Evolutionary conservation across 1,140 invertebrate genomes (phyloP), one percentile per base, ranked within the genome.

Genomic region (Drosophila nigrodunni): DNA sequence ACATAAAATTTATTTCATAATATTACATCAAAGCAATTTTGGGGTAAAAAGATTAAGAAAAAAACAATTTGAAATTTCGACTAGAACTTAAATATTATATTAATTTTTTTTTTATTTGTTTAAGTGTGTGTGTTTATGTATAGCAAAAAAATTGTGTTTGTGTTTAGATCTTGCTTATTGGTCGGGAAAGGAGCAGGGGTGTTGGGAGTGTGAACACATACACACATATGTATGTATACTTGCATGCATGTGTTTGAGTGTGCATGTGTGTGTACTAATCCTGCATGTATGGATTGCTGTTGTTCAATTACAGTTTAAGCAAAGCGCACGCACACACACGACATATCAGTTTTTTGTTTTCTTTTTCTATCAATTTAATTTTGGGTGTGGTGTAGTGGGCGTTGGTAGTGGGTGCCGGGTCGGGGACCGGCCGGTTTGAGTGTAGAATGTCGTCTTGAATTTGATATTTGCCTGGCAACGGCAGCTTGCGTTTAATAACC

Each of bases 61-160:
- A 78, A 82, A 89, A 80, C 71, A 83, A 87, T 87, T 90, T 90
- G 52, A 87, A 92, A 91, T 92, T 92, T 92, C 85, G 90, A 92
- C 90, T 92, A 91, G 90, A 92, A 90, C 90, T 92, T 90, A 91
- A 74, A 49, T 73, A 49, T 78, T 88, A 88, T 39, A 37, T 67
- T 70, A 78, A 82, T 52, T 50, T 39, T 46, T 37, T 66, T 69
- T 58, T 57, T 35, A 64, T 54, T 60, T 74, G 44, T 47, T 52
- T 64, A 47, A 49, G 58, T 58, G 39, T 58, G 66, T 60, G 60
- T 62, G 41, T 47, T 15, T 47, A 8, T 47, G 44, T 47, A 18
- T 55, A 39, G 47, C 35, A 64, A 64, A 58, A 34, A 11, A 44
- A 35, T 43, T 43, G 11, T 43, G 9, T 50, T 15, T 7, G n/a